Conservation (phyloP, 2,113 vertebrate species). For the Podocnemis expansa region DNA sequence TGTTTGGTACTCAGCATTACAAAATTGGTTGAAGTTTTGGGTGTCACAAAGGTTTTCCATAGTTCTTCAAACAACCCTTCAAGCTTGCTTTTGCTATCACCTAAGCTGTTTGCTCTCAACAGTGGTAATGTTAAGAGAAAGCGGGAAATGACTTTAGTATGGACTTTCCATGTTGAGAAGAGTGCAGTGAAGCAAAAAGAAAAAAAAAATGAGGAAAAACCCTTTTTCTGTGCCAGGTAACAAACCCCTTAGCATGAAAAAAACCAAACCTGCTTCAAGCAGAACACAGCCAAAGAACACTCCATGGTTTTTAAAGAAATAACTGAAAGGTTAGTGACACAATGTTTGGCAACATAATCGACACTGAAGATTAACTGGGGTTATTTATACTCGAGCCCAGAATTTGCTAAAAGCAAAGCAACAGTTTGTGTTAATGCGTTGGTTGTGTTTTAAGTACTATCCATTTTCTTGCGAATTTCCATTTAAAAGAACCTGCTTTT, state of each 20-base stretch:
- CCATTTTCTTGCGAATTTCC: slow-evolving; percentile 44
- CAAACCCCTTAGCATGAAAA: slow-evolving; percentile 2
- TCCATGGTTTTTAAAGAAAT: neutral
- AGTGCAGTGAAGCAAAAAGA: neutral
- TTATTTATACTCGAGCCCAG: slow-evolving; percentile 16
- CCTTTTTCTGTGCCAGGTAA: neutral
- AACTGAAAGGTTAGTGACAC: slow-evolving; percentile 18
- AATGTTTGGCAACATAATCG: neutral
- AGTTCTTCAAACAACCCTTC: neutral
- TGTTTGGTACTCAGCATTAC: neutral
- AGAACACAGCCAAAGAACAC: slow-evolving; percentile 8
- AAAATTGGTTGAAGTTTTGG: neutral
- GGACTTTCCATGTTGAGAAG: neutral
- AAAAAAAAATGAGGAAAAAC: neutral
- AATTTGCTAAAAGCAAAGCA: slow-evolving; percentile 50
- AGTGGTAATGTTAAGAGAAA: neutral
- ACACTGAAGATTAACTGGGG: slow-evolving; percentile 23
- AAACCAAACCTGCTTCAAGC: neutral
- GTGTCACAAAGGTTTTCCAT: neutral
- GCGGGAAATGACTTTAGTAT: neutral
- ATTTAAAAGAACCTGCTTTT: neutral
- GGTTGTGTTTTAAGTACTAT: slow-evolving; percentile 26
- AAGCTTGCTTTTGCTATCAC: neutral
- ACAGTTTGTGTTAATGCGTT: neutral
- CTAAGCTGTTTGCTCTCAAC: neutral